Conservation (phyloP, 2,113 vertebrate species). For the Macquaria ambigua region DNA sequence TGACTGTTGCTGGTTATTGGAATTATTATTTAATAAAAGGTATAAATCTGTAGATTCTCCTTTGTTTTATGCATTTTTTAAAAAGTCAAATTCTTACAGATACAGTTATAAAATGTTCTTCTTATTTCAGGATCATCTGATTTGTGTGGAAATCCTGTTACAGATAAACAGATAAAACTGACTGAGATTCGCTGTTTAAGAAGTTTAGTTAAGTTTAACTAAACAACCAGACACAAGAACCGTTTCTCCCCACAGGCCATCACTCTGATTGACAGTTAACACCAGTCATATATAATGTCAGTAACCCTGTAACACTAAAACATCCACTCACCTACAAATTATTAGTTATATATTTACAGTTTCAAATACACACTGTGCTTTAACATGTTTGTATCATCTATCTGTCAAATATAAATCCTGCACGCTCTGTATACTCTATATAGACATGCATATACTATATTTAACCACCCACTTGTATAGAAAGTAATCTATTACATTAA, state of each 20-base stretch:
- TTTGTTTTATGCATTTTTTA: background rate
- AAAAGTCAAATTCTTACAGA: background rate
- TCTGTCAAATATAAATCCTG: too few species aligned
- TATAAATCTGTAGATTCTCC: background rate
- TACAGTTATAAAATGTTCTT: background rate
- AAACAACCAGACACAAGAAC: too few species aligned
- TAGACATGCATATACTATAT: too few species aligned
- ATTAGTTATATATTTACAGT: background rate
- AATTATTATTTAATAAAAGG: background rate
- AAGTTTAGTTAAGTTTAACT: background rate
- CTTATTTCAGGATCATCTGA: background rate
- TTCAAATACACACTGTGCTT: background rate
- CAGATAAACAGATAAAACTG: background rate
- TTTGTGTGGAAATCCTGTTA: background rate
- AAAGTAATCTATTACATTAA: background rate
- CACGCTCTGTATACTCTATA: too few species aligned
- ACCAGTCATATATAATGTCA: background rate
- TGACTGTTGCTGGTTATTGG: too few species aligned
- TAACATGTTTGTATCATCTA: too few species aligned
- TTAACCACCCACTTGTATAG: background rate
- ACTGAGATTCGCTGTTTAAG: background rate
- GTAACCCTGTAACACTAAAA: background rate
- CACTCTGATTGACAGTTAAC: too few species aligned
- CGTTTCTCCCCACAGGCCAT: too few species aligned
- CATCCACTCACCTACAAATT: background rate